Conservation (phyloP, 2,797 vertebrate genomes). For the Antrozous pallidus region DNA sequence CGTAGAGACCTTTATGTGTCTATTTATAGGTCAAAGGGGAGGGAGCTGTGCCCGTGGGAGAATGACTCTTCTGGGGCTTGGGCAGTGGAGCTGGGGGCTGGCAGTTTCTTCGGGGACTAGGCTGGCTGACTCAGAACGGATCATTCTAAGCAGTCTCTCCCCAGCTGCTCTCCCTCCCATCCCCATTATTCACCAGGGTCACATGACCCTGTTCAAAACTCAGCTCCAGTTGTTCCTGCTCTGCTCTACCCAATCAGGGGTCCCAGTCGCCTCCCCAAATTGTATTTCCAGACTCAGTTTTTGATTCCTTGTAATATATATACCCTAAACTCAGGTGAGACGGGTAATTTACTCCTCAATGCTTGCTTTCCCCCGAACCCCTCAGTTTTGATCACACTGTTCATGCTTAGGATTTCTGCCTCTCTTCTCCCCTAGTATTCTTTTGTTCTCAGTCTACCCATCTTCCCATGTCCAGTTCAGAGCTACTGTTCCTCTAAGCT, state of each 20-base stretch:
- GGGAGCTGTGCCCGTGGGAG: background rate
- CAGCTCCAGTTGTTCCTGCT: background rate
- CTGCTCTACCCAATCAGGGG: background rate
- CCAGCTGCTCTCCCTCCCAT: background rate
- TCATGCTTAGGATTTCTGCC: background rate
- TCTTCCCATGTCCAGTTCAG: background rate
- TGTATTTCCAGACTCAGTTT: background rate
- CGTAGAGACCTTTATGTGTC: background rate
- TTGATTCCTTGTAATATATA: background rate
- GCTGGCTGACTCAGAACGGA: background rate
- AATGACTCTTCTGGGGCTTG: background rate
- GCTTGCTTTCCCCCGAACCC: too few species aligned
- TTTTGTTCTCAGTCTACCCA: background rate
- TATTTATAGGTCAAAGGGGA: constrained; percentile 37
- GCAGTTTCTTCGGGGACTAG: background rate
- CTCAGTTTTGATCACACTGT: background rate
- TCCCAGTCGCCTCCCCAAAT: background rate
- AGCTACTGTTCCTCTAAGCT: fast-evolving
- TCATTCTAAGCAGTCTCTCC: background rate
- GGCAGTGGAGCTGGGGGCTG: background rate
- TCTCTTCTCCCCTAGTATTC: background rate
- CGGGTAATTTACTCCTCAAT: background rate
- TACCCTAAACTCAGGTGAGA: background rate
- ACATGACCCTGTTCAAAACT: background rate
- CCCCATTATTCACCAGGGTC: background rate